Percentiles rank a stretch among this genome's conserved stretches.
Conservation (phyloP, 2,113 vertebrate species). For the Kryptolebias marmoratus region DNA sequence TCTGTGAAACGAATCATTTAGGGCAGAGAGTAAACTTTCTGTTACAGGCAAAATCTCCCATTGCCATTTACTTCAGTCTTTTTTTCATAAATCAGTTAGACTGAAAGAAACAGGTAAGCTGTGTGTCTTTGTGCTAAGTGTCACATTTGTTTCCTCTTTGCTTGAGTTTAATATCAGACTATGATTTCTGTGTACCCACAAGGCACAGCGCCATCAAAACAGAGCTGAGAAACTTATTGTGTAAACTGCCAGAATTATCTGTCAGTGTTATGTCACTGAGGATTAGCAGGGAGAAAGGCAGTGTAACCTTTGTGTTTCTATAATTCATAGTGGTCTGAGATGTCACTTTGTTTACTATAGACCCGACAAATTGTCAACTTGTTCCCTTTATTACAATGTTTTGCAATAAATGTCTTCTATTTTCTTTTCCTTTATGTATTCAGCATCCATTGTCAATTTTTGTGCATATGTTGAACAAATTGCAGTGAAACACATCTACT, state of each 20-base stretch:
- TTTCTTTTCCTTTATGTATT: background rate
- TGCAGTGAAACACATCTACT: background rate
- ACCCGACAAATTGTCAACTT: background rate
- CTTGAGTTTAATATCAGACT: slow-evolving; percentile 38
- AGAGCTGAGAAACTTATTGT: slow-evolving; percentile 43
- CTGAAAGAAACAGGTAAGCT: slow-evolving; percentile 12
- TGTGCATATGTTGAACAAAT: background rate
- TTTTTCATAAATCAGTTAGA: slow-evolving; percentile 47
- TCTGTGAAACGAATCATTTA: slow-evolving; percentile 30
- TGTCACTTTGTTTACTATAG: slow-evolving; percentile 23
- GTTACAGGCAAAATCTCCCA: slow-evolving; percentile 54
- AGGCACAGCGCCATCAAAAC: slow-evolving; percentile 61
- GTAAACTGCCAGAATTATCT: slow-evolving; percentile 55
- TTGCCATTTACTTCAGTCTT: slow-evolving; percentile 47
- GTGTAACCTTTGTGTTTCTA: slow-evolving; percentile 16
- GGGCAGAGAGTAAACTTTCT: slow-evolving; percentile 36
- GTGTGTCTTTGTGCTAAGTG: slow-evolving; percentile 24
- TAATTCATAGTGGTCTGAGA: slow-evolving; percentile 26
- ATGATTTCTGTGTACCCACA: slow-evolving; percentile 38
- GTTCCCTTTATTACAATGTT: background rate
- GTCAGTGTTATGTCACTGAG: slow-evolving; percentile 50
- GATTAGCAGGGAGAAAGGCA: slow-evolving; percentile 32
- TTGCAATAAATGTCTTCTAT: background rate
- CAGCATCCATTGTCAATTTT: background rate
- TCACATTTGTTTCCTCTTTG: slow-evolving; percentile 33